Percentiles rank a stretch among this genome's conserved stretches.
phyloP scores from a whole-genome alignment of 2,797 vertebrate genomes.

The Pipistrellus pipistrellus region DNA sequence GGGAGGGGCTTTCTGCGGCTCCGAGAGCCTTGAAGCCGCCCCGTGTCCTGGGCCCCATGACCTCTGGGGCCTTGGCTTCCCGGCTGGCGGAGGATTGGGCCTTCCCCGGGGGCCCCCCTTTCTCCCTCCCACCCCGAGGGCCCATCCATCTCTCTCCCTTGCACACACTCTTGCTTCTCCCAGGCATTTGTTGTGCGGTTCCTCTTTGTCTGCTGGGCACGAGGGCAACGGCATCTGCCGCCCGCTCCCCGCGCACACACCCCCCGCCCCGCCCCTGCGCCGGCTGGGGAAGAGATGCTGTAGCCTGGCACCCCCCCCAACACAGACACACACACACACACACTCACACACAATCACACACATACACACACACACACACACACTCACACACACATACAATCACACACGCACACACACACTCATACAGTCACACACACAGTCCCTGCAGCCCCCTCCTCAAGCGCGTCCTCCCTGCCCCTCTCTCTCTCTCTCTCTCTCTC shows the following conservation, averaged over 20 bases:
- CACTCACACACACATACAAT: neutral
- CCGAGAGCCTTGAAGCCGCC: constrained; percentile 71
- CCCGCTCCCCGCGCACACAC: constrained; percentile 41
- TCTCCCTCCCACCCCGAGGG: constrained; percentile 20
- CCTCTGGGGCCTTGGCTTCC: constrained; percentile 81
- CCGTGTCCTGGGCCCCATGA: constrained; percentile 81
- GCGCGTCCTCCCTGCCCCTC: neutral
- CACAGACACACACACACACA: neutral
- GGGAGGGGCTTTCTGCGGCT: constrained; percentile 67
- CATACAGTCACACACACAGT: neutral
- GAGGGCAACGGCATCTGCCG: constrained; percentile 78
- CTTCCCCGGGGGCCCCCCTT: constrained; percentile 64
- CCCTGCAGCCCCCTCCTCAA: constrained; percentile 74
- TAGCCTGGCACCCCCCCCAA: constrained; percentile 47
- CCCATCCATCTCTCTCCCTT: constrained; percentile 50
- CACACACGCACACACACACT: too few species aligned
- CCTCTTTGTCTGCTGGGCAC: constrained; percentile 84
- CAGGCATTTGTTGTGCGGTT: constrained; percentile 82
- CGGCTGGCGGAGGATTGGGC: constrained; percentile 76
- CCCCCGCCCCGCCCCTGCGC: constrained; percentile 46
- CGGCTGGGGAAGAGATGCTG: constrained; percentile 65
- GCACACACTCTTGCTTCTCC: constrained; percentile 67
- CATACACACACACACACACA: neutral
- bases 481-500: neutral
- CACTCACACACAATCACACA: too few species aligned